These are phyloP conservation scores for Abrostola triplasia DNA, from an alignment of 2,888 invertebrate genomes.

Conservation along the genomic window DNA sequence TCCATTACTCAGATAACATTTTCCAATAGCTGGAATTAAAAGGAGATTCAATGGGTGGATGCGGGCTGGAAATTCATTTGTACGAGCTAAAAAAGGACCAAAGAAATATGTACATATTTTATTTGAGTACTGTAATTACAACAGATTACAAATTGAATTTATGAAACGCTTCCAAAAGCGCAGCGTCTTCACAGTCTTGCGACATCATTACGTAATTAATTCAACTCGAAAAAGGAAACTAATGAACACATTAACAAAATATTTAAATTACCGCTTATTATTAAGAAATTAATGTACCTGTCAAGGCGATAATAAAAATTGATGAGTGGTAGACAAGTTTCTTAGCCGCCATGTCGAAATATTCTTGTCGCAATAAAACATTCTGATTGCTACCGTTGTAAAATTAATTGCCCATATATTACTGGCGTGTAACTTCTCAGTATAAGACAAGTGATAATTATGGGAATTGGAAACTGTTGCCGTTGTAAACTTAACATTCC, in stretches of 20 bases:
- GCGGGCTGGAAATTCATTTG: no score
- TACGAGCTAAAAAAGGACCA: no score
- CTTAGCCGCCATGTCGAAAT: constrained; percentile 45
- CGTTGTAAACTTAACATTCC: constrained; percentile 6
- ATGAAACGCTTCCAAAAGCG: constrained; percentile 7
- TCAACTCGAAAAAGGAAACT: constrained; percentile 16
- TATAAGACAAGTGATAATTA: constrained; percentile 34
- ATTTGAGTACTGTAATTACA: not conserved
- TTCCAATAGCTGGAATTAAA: no score
- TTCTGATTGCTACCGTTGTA: constrained; percentile 56
- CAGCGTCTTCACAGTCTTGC: constrained; percentile 6
- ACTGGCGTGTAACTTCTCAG: constrained; percentile 33
- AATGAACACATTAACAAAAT: constrained; percentile 31
- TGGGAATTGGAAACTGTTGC: constrained; percentile 13
- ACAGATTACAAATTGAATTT: not conserved
- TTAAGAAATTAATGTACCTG: constrained; percentile 44
- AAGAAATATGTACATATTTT: no score
- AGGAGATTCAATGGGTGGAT: no score
- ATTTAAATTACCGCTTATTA: constrained; percentile 30
- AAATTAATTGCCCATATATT: constrained; percentile 53
- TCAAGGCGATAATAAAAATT: constrained; percentile 46
- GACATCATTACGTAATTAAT: constrained; percentile 24
- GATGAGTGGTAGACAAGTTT: constrained; percentile 38
- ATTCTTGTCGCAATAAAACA: constrained; percentile 47
- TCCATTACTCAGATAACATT: no score